These are phyloP conservation scores for Napeogenes sylphis DNA, from an alignment of 2,888 invertebrate genomes.

Conservation along the genomic window DNA sequence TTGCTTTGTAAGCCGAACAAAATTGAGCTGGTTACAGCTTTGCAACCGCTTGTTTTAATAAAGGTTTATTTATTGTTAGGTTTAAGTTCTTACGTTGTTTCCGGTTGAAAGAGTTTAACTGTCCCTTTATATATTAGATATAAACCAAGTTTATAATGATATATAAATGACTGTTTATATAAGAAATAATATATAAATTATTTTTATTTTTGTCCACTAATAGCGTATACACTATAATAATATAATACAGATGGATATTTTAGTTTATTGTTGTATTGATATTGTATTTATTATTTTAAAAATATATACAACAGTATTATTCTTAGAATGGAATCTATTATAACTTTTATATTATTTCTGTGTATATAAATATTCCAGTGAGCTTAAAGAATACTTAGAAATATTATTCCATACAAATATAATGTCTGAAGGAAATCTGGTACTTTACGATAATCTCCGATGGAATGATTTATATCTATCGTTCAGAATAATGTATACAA, in stretches of 20 bases:
- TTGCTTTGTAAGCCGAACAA: slow-evolving; percentile 36
- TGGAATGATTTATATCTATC: slow-evolving; percentile 17
- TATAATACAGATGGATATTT: too few species aligned
- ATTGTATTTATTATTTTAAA: too few species aligned
- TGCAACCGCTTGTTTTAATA: slow-evolving; percentile 26
- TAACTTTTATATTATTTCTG: too few species aligned
- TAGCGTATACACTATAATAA: too few species aligned
- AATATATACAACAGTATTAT: too few species aligned
- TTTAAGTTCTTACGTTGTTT: slow-evolving; percentile 16
- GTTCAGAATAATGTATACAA: not conserved
- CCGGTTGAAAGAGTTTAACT: not conserved
- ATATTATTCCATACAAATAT: slow-evolving; percentile 45
- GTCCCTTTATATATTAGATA: not conserved
- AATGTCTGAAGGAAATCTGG: slow-evolving; percentile 45
- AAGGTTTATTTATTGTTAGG: slow-evolving; percentile 23
- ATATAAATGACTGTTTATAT: too few species aligned
- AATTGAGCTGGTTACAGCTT: slow-evolving; percentile 34
- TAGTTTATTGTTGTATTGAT: too few species aligned
- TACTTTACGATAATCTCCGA: slow-evolving; percentile 44
- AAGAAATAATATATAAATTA: too few species aligned
- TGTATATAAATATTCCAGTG: too few species aligned
- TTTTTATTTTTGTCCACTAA: too few species aligned
- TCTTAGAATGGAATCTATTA: too few species aligned
- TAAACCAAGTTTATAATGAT: too few species aligned
- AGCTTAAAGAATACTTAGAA: slow-evolving; percentile 19